Conservation (phyloP, 2,888 invertebrate species). For the Hermaeophaga mercurialis region DNA sequence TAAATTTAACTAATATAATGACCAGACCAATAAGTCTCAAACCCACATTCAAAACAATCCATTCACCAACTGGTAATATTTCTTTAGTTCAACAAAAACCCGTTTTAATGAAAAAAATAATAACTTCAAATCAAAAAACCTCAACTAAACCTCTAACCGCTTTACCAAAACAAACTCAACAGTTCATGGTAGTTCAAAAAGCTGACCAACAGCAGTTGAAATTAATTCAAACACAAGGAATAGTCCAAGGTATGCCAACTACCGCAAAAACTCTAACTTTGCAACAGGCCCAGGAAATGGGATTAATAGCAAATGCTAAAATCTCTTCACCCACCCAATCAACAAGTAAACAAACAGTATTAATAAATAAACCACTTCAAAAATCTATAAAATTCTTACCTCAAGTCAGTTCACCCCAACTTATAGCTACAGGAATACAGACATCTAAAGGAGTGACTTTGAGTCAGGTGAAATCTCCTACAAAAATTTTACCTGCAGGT, state of each 20-base stretch:
- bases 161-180: slow-evolving; percentile 44
- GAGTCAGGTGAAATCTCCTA: slow-evolving; percentile 66
- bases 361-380: slow-evolving; percentile 50
- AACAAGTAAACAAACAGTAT: slow-evolving; percentile 57
- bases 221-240: slow-evolving; percentile 41
- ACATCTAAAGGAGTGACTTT: slow-evolving; percentile 55
- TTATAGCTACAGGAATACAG: slow-evolving; percentile 47
- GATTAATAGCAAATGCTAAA: slow-evolving; percentile 61
- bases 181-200: slow-evolving; percentile 51
- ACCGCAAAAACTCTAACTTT: slow-evolving; percentile 68
- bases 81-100: slow-evolving; percentile 49
- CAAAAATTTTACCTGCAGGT: slow-evolving; percentile 72
- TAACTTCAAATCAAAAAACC: slow-evolving; percentile 43
- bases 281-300: slow-evolving; percentile 69
- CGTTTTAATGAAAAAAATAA: slow-evolving; percentile 54
- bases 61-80: slow-evolving; percentile 41
- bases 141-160: slow-evolving; percentile 42
- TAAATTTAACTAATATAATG: slow-evolving; percentile 52
- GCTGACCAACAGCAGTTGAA: slow-evolving; percentile 43
- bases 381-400: slow-evolving; percentile 55
- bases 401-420: slow-evolving; percentile 40
- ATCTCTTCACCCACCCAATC: slow-evolving; percentile 54
- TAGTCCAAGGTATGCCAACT: slow-evolving; percentile 47
- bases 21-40: slow-evolving; percentile 53
- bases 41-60: slow-evolving; percentile 48